These are phyloP conservation scores for Choristoneura fumiferana DNA, from an alignment of 1,140 invertebrate species.

Conservation along the genomic window DNA sequence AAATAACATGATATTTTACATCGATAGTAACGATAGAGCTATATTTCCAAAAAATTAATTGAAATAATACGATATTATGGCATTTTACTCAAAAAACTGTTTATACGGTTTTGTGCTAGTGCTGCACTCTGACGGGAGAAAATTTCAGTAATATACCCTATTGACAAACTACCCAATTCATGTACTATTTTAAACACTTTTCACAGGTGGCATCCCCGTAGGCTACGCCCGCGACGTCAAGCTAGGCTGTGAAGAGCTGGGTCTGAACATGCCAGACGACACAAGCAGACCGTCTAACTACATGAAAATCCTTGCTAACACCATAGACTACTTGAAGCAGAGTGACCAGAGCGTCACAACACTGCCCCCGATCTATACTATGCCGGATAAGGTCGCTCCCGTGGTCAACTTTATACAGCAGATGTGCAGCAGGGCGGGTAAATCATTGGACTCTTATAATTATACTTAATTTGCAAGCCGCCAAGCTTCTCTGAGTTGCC, in stretches of 20 bases:
- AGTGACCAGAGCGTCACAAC: conserved; percentile 28
- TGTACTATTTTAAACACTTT: no score
- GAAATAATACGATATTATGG: no score
- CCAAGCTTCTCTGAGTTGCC: no score
- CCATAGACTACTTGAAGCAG: conserved; percentile 64
- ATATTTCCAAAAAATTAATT: no score
- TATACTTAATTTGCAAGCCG: no score
- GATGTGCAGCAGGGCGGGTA: conserved; percentile 60
- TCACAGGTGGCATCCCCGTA: conserved; percentile 63
- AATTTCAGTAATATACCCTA: no score
- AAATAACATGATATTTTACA: no score
- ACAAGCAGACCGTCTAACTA: conserved; percentile 36
- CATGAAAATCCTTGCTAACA: conserved; percentile 55
- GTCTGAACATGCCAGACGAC: conserved; percentile 72
- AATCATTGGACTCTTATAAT: no score
- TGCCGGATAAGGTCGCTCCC: conserved; percentile 54
- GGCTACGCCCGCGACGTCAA: conserved; percentile 77
- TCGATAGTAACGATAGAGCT: no score
- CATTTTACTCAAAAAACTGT: no score
- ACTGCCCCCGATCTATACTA: conserved; percentile 74
- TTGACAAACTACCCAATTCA: no score
- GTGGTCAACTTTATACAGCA: conserved; percentile 63
- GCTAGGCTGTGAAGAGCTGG: conserved; percentile 65
- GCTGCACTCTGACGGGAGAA: conserved; percentile 4
- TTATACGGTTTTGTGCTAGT: no score